Base-by-base conservation (phyloP, 2,888 invertebrate species). In the Graphium colonna region DNA sequence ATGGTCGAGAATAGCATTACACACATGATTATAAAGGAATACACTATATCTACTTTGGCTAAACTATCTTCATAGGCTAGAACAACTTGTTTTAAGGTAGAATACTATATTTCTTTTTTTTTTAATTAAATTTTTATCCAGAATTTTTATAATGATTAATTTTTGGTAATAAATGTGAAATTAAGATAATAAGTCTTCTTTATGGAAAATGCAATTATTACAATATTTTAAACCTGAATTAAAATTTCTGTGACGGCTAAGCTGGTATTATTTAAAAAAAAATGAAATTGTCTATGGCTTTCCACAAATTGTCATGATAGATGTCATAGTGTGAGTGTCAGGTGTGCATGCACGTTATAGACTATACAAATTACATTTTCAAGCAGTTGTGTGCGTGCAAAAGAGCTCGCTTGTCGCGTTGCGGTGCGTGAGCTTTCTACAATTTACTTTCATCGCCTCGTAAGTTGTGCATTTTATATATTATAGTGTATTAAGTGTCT, bases 381-480 rank as follows among this genome's bases (percentile, higher is more conserved):
- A 59, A 59, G 68, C 69, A 80, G 82, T 82, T 73, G 77, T 79
- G 77, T 83, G 83, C 73, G 83, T 84, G 77, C 70, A 66, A 74
- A 77, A 77, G 82, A 77, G 78, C 76, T 82, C 74, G 83, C 78
- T 84, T 79, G 85, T 85, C 83, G 85, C 82, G 82, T 84, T 78
- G 80, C 79, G 75, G 82, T 82, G 75, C 84, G 81, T 86, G 85
- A 82, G 79, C 82, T 82, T 80, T 83, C 85, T 77, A 71, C 85
- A 80, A 82, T 85, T 84, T 81, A 86, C 84, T 87, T 85, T 87
- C 87, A 79, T 83, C 86, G 85, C 84, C 84, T 87, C 82, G 88
- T 88, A 88, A 88, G 88, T 88, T 84, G 80, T 79, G 79, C 77
- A 75, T 78, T 83, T 78, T 54, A 64, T 76, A 69, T 75, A 69